Percentiles rank a stretch among this genome's conserved stretches.
phyloP scores from a whole-genome alignment of 2,797 vertebrate genomes.

The Pogoniulus pusillus region DNA sequence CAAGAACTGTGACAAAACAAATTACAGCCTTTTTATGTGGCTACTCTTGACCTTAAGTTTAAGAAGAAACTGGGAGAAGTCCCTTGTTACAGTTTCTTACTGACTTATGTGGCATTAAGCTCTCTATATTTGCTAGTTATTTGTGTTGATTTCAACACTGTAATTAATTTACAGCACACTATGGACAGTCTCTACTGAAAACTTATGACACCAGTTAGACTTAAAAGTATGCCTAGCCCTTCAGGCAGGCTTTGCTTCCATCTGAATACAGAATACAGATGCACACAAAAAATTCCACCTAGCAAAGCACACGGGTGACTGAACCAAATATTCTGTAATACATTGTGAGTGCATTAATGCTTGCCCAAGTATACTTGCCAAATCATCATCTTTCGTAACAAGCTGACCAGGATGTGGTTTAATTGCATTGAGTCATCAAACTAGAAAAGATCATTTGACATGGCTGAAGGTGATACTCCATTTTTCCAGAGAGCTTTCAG shows the following conservation, averaged over 20 bases:
- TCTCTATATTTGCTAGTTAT: background rate
- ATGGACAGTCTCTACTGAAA: background rate
- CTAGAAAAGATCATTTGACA: background rate
- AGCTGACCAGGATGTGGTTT: slow-evolving; percentile 45
- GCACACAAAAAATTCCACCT: background rate
- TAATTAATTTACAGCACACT: background rate
- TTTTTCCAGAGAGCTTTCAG: background rate
- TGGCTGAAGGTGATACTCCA: background rate
- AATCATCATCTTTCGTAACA: background rate
- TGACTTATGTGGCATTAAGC: background rate
- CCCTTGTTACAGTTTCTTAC: background rate
- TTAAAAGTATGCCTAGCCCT: background rate
- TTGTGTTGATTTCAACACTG: background rate
- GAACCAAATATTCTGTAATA: background rate
- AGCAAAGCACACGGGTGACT: background rate
- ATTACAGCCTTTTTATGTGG: background rate
- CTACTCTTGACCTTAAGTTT: background rate
- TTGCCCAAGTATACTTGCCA: background rate
- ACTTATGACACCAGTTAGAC: background rate
- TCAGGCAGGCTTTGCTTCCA: background rate
- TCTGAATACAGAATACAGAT: fast-evolving
- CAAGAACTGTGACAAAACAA: background rate
- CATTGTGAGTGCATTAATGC: background rate
- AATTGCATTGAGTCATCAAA: slow-evolving; percentile 28
- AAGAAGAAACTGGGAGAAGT: background rate